Base-by-base conservation (phyloP, 2,797 vertebrate genomes). In the Orestias chungarensis region DNA sequence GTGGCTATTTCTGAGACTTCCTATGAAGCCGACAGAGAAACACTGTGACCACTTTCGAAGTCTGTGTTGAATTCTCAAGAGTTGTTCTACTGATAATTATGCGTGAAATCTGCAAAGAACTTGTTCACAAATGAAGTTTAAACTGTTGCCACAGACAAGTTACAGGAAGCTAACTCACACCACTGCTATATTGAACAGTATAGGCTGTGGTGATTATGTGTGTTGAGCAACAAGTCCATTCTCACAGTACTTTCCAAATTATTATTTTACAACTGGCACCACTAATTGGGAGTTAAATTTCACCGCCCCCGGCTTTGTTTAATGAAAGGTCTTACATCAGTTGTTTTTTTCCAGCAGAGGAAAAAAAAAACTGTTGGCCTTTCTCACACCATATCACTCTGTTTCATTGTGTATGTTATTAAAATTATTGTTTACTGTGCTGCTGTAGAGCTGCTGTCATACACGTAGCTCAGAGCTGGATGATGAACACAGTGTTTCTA, bases 171-270 rank as follows among this genome's bases (percentile, higher is more conserved):
- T 73, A 59, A 4, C n/a, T 65, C 59, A 40, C 43, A 8, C 64
- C 54, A 72, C 14, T 27, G 6, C 55, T 6, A 73, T 43, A 75
- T 71, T 25, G 38, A 38, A 25, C 49, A 43, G 1, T 11, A 40
- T 35, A 75, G n/a, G 64, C 14, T 25, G 25, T 54, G 65, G 20
- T 73, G 27, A 75, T 59, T 42, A 40, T 74, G 61, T 40, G 11
- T 40, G 3, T 38, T 64, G 40, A 62, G 59, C 33, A 82, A 52
- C 62, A 71, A 75, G 33, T 55, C 49, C 1, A 31, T n/a, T 65
- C n/a, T n/a, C 46, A 3, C 18, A 61, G 70, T 74, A 80, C 46
- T 74, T 84, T 82, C 75, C 79, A 61, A 73, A 78, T 49, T n/a
- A 71, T 43, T 25, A 14, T 68, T 71, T 72, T 64, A n/a, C n/a